phyloP scores from a whole-genome alignment of 2,797 vertebrate species.

The Pangasius djambal region DNA sequence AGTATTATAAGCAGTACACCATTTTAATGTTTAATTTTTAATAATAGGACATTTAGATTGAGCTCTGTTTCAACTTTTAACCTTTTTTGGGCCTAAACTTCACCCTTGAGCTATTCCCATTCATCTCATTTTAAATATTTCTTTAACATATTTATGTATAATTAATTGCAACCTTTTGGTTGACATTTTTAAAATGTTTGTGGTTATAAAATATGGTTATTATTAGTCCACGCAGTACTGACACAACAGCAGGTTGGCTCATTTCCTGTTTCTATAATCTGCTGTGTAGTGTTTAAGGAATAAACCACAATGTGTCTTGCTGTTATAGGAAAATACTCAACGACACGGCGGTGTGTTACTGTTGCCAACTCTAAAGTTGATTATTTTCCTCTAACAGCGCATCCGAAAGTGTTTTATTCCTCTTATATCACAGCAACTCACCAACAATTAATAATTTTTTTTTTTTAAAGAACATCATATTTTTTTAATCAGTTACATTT shows the following conservation, averaged over 20 bases:
- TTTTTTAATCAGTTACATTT: no score
- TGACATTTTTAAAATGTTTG: not conserved
- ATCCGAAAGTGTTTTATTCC: not conserved
- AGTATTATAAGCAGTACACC: not conserved
- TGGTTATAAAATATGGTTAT: no score
- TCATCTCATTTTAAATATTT: not conserved
- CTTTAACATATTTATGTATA: not conserved
- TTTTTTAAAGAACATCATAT: not conserved
- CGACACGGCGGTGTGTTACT: not conserved
- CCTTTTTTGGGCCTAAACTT: not conserved
- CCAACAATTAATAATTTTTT: not conserved
- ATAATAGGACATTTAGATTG: not conserved
- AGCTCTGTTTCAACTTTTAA: not conserved
- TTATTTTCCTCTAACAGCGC: not conserved
- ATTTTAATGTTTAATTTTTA: not conserved
- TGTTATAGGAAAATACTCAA: not conserved
- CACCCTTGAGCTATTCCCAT: not conserved
- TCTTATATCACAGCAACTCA: not conserved
- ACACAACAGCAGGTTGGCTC: not conserved
- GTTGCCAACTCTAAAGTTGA: no score
- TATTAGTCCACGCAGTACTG: no score
- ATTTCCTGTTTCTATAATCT: not conserved
- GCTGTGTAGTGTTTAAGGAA: not conserved
- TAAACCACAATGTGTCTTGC: not conserved
- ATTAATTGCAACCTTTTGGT: not conserved